Base-by-base conservation (phyloP, 2,888 invertebrate genomes). In the Euplagia quadripunctaria region DNA sequence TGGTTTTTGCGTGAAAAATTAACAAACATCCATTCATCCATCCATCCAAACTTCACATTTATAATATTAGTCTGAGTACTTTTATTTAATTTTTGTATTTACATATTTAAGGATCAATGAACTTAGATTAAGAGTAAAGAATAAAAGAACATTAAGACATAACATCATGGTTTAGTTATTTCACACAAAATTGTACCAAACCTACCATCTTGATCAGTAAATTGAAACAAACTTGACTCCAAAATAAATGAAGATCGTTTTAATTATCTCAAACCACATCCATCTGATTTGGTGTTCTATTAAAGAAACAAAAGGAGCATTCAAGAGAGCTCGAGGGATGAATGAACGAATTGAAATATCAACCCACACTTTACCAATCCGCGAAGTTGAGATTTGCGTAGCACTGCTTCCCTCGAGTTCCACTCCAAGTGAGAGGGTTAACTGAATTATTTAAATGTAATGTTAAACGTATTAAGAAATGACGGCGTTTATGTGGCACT, bases 251-350 rank as follows among this genome's bases (percentile, higher is more conserved):
- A 51, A 41, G 52, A 70, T 64, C 64, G 20, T 64, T 72, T 63
- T 49, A 52, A 58, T 46, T 64, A 72, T 68, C 77, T 69, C 64
- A 72, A 72, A 73, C 87, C 91, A 74, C 84, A 89, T 91, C 90
- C 88, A 88, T 84, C 69, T 66, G 64, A 79, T 85, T 81, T 75
- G 79, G 70, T 49, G 64, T 79, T 86, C 82, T 71, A 78, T 75
- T 74, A 78, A 87, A 82, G 85, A 89, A 89, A 93, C 91, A 93
- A 93, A 92, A 91, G 90, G 90, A 88, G 88, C 91, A 92, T 91
- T 89, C 85, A 84, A 86, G 84, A 86, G 85, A 76, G 75, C 86
- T 86, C 87, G 66, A 78, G 86, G 86, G 87, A 88, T 43, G 68
- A 70, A 73, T 61, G 72, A 74, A 66, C 49, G 74, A 75, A 93